phyloP scores from a whole-genome alignment of 2,113 vertebrate genomes.

The Pteruthius melanotis region DNA sequence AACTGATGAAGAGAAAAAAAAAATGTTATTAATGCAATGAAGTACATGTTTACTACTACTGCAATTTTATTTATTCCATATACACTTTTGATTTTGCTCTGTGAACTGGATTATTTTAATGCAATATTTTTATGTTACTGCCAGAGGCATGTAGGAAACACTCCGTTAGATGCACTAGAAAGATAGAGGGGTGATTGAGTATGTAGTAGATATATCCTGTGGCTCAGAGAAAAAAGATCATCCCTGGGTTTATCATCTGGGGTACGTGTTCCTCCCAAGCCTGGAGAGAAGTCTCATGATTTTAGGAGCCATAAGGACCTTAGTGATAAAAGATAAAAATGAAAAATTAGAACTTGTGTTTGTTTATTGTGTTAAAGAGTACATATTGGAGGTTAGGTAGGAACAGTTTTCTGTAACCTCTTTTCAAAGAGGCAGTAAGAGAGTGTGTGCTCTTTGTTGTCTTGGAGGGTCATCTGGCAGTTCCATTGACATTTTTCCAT shows the following conservation, averaged over 20 bases:
- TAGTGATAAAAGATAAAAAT: not conserved
- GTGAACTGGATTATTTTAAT: not conserved
- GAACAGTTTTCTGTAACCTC: not conserved
- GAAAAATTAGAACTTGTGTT: not conserved
- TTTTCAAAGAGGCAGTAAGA: not conserved
- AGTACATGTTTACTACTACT: not conserved
- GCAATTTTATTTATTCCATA: not conserved
- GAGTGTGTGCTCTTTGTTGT: not conserved
- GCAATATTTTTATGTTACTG: not conserved
- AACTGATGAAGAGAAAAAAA: not conserved
- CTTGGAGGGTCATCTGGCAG: not conserved
- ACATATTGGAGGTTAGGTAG: not conserved
- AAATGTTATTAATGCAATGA: not conserved
- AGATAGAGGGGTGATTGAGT: not conserved
- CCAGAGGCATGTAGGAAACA: not conserved
- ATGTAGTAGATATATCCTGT: not conserved
- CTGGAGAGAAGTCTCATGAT: not conserved
- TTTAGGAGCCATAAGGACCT: not conserved
- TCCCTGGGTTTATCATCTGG: not conserved
- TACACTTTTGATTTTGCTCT: not conserved
- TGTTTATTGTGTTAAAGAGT: not conserved
- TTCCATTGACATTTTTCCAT: not conserved
- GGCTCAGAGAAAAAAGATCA: not conserved
- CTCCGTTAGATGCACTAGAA: not conserved
- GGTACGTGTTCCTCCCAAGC: not conserved